Evolutionary conservation across 2,113 vertebrate species (phyloP).

Genomic region (Engraulis encrasicolus): DNA sequence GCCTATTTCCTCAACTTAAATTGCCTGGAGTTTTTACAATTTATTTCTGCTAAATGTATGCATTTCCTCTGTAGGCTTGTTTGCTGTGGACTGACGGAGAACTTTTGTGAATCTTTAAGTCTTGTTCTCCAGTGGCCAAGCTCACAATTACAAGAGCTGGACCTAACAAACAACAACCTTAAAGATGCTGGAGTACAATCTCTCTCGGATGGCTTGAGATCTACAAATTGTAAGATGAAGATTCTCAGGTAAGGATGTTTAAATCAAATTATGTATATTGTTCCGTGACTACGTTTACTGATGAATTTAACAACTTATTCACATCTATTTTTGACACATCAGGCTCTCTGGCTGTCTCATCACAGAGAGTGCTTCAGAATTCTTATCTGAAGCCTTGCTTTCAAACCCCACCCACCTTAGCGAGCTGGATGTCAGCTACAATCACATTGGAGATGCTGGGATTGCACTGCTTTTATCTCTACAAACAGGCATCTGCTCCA

Average conservation of each 20-base stretch:
- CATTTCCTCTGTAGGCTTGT: not conserved
- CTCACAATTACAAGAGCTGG: not conserved
- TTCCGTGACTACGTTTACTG: not conserved
- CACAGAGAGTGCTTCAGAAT: not conserved
- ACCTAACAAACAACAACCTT: slow-evolving; percentile 3
- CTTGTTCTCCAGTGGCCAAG: not conserved
- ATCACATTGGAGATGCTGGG: not conserved
- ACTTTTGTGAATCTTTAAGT: not conserved
- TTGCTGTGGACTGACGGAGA: not conserved
- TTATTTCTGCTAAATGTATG: no score
- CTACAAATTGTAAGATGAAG: not conserved
- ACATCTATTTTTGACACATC: no score
- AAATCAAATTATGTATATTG: no score
- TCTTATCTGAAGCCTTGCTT: not conserved
- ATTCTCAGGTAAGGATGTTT: not conserved
- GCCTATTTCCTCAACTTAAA: no score
- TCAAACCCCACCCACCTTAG: not conserved
- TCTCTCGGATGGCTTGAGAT: not conserved
- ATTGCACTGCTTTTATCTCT: not conserved
- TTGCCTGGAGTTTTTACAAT: no score
- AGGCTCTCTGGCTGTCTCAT: slow-evolving; percentile 9
- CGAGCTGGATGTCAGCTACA: slow-evolving; percentile 2
- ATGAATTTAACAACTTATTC: not conserved
- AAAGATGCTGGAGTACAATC: not conserved
- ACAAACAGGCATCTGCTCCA: not conserved